phyloP scores from a whole-genome alignment of 2,797 vertebrate genomes.

The Hippoglossus hippoglossus region DNA sequence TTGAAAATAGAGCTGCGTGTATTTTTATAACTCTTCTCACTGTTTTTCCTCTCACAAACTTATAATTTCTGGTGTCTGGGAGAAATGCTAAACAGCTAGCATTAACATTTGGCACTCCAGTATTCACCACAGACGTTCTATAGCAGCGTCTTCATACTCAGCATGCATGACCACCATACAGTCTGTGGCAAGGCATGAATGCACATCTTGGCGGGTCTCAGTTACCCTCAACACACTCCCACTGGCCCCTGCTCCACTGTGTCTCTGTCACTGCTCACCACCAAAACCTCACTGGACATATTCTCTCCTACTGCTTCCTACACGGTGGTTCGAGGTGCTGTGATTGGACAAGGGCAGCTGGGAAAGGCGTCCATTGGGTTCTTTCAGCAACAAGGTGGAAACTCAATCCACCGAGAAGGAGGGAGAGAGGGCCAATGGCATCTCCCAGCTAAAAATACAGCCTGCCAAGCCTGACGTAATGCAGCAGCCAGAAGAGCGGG shows the following conservation, averaged over 20 bases:
- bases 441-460: constrained; percentile 84
- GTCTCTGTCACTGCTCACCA: constrained; percentile 28
- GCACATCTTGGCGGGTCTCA: constrained; percentile 31
- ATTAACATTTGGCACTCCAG: constrained; percentile 55
- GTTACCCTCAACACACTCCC: constrained; percentile 33
- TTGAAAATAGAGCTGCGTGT: constrained; percentile 68
- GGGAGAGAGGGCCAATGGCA: constrained; percentile 72
- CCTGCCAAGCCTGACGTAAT: constrained; percentile 85
- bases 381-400: constrained; percentile 79
- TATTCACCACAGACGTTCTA: constrained; percentile 65
- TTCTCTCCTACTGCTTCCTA: constrained; percentile 34
- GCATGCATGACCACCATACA: constrained; percentile 51
- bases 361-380: constrained; percentile 64
- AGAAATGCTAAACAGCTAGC: constrained; percentile 51
- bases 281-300: constrained; percentile 50
- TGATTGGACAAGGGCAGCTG: constrained; percentile 60
- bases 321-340: constrained; percentile 53
- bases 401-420: constrained; percentile 78
- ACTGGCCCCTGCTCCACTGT: constrained; percentile 12
- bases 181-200: constrained; percentile 52
- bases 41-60: constrained; percentile 67
- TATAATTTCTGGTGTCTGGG: constrained; percentile 75
- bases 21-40: constrained; percentile 71
- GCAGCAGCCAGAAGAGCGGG: constrained; percentile 69
- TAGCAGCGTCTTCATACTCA: constrained; percentile 50